Conservation (phyloP, 2,797 vertebrate genomes). For the Ficedula albicollis region DNA sequence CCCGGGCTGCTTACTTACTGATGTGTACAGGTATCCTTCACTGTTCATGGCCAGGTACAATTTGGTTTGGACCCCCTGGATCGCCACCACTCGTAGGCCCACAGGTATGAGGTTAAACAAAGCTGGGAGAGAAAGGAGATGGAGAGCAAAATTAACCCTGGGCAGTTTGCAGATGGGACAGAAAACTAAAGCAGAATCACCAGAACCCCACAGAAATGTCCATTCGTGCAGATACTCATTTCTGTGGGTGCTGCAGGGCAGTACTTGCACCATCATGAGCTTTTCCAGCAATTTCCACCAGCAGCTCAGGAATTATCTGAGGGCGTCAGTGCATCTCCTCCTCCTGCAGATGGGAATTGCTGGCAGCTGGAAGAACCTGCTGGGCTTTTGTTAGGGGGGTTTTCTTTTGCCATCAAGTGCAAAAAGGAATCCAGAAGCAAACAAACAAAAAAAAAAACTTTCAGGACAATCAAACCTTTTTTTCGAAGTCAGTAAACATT, state of each 20-base stretch:
- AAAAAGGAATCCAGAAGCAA: too few species aligned
- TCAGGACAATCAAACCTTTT: neutral
- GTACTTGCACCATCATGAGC: fast-evolving
- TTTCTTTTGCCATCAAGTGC: neutral
- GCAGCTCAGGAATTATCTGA: neutral
- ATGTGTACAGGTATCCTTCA: slow-evolving; percentile 97
- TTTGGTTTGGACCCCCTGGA: slow-evolving; percentile 99
- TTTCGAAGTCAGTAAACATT: neutral
- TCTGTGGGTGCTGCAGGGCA: neutral
- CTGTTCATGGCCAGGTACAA: slow-evolving; percentile 99
- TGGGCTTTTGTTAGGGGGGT: fast-evolving
- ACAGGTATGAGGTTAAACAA: slow-evolving; percentile 99
- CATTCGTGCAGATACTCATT: neutral
- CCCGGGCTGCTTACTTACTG: too few species aligned
- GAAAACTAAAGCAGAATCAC: neutral
- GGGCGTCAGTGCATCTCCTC: fast-evolving
- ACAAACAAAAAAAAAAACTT: neutral
- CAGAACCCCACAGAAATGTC: neutral
- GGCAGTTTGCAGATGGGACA: neutral
- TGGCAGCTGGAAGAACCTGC: neutral
- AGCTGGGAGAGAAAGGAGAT: slow-evolving; percentile 79
- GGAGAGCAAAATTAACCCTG: slow-evolving; percentile 49
- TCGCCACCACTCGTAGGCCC: slow-evolving; percentile 98
- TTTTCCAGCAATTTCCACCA: neutral
- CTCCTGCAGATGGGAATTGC: neutral